Percentiles rank a stretch among this genome's conserved stretches.
These are phyloP conservation scores for Drosophila lacicola DNA, from an alignment of 2,888 invertebrate species.

Conservation along the genomic window DNA sequence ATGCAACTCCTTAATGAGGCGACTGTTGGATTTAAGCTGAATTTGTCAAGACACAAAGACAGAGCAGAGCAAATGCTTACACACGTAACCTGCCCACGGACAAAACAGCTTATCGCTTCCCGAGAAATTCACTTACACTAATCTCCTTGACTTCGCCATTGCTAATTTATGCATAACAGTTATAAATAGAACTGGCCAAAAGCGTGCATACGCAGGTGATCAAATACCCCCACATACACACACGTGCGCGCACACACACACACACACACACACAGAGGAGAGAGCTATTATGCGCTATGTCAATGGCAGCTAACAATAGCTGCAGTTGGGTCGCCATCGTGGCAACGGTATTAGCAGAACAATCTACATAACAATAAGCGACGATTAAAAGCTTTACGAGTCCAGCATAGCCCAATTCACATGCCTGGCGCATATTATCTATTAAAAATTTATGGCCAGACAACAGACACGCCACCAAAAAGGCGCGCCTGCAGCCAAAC, in stretches of 20 bases:
- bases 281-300: constrained; percentile 49
- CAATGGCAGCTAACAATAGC: constrained; percentile 45
- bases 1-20: constrained; percentile 73
- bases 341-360: constrained; percentile 66
- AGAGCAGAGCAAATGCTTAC: constrained; percentile 4
- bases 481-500: constrained; percentile 65
- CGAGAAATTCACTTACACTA: constrained; percentile 39
- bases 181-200: constrained; percentile 47
- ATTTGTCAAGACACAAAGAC: constrained; percentile 19
- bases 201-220: constrained; percentile 5
- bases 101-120: neutral
- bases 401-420: constrained; percentile 70
- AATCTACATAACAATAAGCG: constrained; percentile 81
- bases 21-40: constrained; percentile 23
- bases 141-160: constrained; percentile 57
- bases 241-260: constrained; percentile 19
- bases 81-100: neutral
- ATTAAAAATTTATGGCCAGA: constrained; percentile 80
- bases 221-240: constrained; percentile 1
- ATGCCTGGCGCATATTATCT: constrained; percentile 80
- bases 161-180: constrained; percentile 78
- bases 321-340: constrained; percentile 19
- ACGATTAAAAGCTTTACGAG: constrained; percentile 77
- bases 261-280: constrained; percentile 23
- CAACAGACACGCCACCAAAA: constrained; percentile 62